These are phyloP conservation scores for Coenobita brevimanus DNA, from an alignment of 1,140 invertebrate species.

Conservation along the genomic window DNA sequence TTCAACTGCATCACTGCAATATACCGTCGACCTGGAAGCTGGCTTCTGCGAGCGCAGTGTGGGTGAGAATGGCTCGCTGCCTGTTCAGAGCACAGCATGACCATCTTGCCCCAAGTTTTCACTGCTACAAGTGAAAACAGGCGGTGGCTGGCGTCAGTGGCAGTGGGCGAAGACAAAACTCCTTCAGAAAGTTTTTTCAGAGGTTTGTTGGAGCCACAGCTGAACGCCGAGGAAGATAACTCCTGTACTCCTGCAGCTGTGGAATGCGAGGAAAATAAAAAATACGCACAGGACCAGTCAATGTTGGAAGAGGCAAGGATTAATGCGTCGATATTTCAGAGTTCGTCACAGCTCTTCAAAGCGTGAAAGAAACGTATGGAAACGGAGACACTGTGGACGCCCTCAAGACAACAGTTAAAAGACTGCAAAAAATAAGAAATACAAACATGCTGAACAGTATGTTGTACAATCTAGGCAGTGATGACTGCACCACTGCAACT, in stretches of 20 bases:
- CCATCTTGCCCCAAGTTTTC: no score
- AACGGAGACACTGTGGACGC: not conserved
- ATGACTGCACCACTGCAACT: not conserved
- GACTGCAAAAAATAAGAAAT: not conserved
- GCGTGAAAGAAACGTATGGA: not conserved
- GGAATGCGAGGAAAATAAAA: no score
- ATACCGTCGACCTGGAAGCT: slow-evolving; percentile 7
- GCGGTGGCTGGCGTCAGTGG: no score
- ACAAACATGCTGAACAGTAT: not conserved
- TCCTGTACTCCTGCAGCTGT: not conserved
- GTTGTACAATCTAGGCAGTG: not conserved
- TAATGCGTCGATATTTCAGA: not conserved
- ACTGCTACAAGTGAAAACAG: no score
- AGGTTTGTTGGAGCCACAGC: no score
- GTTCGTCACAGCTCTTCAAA: not conserved
- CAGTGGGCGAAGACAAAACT: no score
- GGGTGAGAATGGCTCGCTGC: no score
- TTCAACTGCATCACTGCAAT: not conserved
- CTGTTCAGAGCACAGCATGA: no score
- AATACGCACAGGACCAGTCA: no score
- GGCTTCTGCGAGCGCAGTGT: not conserved
- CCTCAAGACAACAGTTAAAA: not conserved
- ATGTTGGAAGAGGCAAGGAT: no score
- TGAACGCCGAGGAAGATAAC: no score
- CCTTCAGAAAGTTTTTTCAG: no score